Percentiles rank a stretch among this genome's conserved stretches.
These are phyloP conservation scores for Caiman crocodilus DNA, from an alignment of 2,797 vertebrate genomes.

Conservation along the genomic window DNA sequence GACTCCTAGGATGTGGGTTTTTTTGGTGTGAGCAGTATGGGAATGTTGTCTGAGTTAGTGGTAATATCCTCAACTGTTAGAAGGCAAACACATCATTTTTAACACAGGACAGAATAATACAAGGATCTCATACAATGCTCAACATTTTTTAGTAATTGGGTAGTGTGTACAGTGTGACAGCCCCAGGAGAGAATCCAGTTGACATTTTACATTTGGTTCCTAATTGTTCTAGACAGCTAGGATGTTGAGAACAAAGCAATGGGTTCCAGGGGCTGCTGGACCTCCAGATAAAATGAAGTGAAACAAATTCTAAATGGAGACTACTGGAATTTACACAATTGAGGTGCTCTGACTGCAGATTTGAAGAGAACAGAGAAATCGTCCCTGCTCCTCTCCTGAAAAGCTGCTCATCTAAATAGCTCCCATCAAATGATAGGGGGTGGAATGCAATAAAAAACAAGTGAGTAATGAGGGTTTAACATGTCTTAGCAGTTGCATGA, in stretches of 20 bases:
- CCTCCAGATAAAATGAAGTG: not conserved
- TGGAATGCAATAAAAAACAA: not conserved
- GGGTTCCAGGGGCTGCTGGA: not conserved
- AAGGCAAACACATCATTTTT: not conserved
- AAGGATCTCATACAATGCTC: not conserved
- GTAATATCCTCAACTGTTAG: not conserved
- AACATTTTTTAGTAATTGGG: not conserved
- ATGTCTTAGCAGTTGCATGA: not conserved
- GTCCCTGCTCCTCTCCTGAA: not conserved
- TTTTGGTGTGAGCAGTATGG: not conserved
- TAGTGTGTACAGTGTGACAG: not conserved
- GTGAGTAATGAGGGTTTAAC: not conserved
- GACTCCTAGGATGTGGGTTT: not conserved
- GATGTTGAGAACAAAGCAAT: not conserved
- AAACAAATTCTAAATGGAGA: not conserved
- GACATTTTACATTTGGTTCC: accelerated
- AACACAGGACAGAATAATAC: not conserved
- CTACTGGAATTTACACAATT: not conserved
- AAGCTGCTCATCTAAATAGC: not conserved
- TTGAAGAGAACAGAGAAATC: not conserved
- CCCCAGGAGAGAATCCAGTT: not conserved
- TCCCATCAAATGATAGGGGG: not conserved
- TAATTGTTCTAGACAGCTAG: not conserved
- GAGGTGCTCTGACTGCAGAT: not conserved
- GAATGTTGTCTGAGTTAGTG: not conserved